These are phyloP conservation scores for Salvelinus fontinalis DNA, from an alignment of 2,113 vertebrate species.

Conservation along the genomic window DNA sequence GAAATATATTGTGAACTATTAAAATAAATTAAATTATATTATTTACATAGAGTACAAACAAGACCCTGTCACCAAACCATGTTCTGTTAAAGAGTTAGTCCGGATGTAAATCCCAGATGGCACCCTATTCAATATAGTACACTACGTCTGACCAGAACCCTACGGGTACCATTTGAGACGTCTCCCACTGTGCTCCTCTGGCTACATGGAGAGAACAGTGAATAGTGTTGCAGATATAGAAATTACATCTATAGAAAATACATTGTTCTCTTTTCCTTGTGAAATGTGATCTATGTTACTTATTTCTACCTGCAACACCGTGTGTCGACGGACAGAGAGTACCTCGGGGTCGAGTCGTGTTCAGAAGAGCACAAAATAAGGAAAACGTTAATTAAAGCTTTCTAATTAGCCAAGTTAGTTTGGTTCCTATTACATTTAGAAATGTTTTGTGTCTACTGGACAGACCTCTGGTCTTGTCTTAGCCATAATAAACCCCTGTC, in stretches of 20 bases:
- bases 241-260: conserved; percentile 54
- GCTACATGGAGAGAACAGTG: conserved; percentile 52
- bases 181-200: neutral
- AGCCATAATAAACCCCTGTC: no score
- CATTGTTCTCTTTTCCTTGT: neutral
- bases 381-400: neutral
- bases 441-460: neutral
- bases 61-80: conserved; percentile 60
- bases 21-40: conserved; percentile 79
- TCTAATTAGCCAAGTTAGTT: neutral
- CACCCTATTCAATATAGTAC: conserved; percentile 66
- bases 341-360: no score
- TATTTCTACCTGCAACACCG: conserved; percentile 7
- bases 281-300: conserved; percentile 16
- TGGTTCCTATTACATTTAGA: neutral
- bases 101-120: no score
- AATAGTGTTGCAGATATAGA: conserved; percentile 40
- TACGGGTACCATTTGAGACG: no score
- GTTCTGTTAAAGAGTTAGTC: conserved; percentile 51
- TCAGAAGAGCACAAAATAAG: neutral
- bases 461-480: no score
- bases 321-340: neutral
- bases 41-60: conserved; percentile 77
- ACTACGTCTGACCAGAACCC: conserved; percentile 47
- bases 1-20: conserved; percentile 77